A percentile compares a stretch with the other conserved stretches of the same genome.
phyloP scores from a whole-genome alignment of 1,140 invertebrate genomes.

The Kradibia gibbosae region DNA sequence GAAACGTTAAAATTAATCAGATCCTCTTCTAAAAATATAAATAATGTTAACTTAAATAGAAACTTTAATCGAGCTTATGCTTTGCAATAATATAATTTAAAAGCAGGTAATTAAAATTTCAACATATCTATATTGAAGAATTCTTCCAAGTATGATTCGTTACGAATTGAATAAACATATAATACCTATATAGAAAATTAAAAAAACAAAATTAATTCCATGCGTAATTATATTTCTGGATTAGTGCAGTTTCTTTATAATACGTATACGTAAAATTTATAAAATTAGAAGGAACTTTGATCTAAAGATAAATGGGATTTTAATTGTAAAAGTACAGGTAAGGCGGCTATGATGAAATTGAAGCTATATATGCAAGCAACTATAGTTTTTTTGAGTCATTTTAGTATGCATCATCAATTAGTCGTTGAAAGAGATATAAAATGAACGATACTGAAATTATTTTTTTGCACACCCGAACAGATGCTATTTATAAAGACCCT shows the following conservation, averaged over 20 bases:
- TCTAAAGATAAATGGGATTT: slow-evolving; percentile 2
- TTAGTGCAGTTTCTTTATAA: slow-evolving; percentile 18
- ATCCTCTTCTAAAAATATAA: too few species aligned
- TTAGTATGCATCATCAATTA: slow-evolving; percentile 26
- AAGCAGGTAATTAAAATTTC: neutral
- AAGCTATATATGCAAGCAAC: neutral
- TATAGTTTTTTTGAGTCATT: neutral
- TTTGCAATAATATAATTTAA: neutral
- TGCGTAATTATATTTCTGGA: neutral
- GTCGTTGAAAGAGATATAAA: slow-evolving; percentile 1
- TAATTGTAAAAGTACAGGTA: slow-evolving; percentile 21
- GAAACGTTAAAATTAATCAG: too few species aligned
- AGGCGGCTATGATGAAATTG: neutral
- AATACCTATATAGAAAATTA: neutral
- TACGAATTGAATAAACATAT: neutral
- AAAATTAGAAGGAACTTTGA: slow-evolving; percentile 1
- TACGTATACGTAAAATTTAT: slow-evolving; percentile 20
- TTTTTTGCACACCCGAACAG: neutral
- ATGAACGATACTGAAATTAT: neutral
- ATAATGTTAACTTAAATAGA: too few species aligned
- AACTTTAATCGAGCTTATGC: too few species aligned
- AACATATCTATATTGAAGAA: neutral
- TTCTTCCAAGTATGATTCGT: neutral
- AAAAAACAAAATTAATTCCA: slow-evolving; percentile 6
- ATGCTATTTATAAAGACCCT: neutral